Base-by-base conservation (phyloP, 2,888 invertebrate species). In the Notodonta dromedarius region DNA sequence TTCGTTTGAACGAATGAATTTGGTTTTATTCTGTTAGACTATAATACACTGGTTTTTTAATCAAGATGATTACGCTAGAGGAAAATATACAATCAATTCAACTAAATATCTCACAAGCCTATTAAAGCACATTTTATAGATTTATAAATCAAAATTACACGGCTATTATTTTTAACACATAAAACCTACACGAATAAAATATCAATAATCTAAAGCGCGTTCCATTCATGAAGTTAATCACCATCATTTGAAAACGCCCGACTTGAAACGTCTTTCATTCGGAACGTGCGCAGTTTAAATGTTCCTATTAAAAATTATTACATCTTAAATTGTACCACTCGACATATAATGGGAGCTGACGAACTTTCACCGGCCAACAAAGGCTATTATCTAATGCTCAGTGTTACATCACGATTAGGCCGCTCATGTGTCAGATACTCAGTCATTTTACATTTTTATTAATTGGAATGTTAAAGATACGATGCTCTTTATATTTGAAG, bases 371-470 rank as follows among this genome's bases (percentile, higher is more conserved):
- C 80, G 66, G 14, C 69, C 66, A 69, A 80, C 78, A 81, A 81
- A 79, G 65, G 59, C 39, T 48, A 80, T 87, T 88, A 86, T 84
- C 85, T 88, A 87, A 88, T 85, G 75, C 75, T 73, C 74, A 72
- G 65, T 61, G 77, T 87, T 87, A 82, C 87, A 74, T 85, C 79
- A 86, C 46, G 71, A 56, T 69, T 67, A 61, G 62, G 62, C 66
- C 70, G 65, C 69, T 77, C 73, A 74, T 78, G 73, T 76, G 73
- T 67, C 70, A 65, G 66, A 39, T 59, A 53, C 63, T 70, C 35
- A 61, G 65, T 63, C 65, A 35, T 67, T 72, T 71, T 71, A 66
- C 62, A 73, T 75, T 67, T 71, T 67, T 62, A 69, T 68, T 61
- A 72, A 74, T 57, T n/a, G 42, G 4, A 42, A 6, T 6, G 46